phyloP scores from a whole-genome alignment of 2,113 vertebrate genomes.

The Chionis minor region DNA sequence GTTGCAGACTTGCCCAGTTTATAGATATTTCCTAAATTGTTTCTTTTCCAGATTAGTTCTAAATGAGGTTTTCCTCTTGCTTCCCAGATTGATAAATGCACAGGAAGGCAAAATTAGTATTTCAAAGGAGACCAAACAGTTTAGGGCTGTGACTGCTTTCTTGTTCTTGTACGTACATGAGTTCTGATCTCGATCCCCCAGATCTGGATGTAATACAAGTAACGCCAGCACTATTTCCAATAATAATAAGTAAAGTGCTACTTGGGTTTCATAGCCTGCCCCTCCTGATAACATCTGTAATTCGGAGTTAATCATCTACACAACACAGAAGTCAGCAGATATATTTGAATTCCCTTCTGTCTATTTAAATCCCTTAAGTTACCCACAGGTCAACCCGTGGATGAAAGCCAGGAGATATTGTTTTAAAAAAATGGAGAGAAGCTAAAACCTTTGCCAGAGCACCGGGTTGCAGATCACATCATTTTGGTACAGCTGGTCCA shows the following conservation, averaged over 20 bases:
- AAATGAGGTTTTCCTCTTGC: background rate
- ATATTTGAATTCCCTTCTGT: background rate
- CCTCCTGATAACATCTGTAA: conserved; percentile 26
- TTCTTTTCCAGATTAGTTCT: background rate
- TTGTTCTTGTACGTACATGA: background rate
- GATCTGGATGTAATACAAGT: background rate
- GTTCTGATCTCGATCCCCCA: background rate
- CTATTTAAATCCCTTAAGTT: conserved; percentile 3
- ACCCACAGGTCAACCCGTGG: background rate
- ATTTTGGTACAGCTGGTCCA: background rate
- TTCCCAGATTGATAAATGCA: background rate
- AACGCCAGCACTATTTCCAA: conserved; percentile 1
- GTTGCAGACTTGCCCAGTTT: background rate
- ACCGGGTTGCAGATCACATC: background rate
- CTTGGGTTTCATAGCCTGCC: background rate
- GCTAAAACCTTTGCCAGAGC: background rate
- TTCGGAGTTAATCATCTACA: conserved; percentile 12
- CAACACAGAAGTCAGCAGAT: conserved; percentile 26
- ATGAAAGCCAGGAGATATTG: background rate
- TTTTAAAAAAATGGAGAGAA: background rate
- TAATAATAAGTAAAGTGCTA: conserved; percentile 2
- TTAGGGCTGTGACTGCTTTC: background rate
- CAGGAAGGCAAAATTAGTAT: background rate
- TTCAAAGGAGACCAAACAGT: background rate
- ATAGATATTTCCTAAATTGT: background rate